Evolutionary conservation across 2,888 invertebrate species (phyloP).

Genomic region (Acanthococcus lagerstroemiae): DNA sequence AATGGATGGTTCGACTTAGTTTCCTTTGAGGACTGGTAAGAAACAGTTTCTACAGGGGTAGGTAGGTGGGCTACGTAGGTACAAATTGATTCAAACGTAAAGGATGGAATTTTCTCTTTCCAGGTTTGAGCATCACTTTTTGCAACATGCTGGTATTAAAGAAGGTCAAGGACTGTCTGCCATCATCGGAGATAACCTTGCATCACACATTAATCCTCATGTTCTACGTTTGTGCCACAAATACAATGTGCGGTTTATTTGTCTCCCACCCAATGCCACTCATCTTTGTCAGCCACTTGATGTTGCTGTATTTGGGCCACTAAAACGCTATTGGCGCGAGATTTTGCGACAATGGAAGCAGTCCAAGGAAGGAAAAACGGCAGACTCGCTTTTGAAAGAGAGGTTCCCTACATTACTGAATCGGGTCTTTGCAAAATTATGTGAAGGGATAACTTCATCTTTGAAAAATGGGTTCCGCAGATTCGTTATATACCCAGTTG

Average conservation of each 20-base stretch:
- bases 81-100: not conserved
- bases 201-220: not conserved
- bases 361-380: not conserved
- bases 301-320: conserved; percentile 1
- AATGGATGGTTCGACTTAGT: conserved; percentile 34
- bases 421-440: not conserved
- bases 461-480: not conserved
- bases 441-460: not conserved
- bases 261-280: conserved; percentile 1
- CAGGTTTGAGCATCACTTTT: not conserved
- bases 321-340: not conserved
- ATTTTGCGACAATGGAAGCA: conserved; percentile 1
- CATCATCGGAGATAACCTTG: not conserved
- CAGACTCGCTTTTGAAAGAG: not conserved
- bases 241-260: not conserved
- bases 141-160: not conserved
- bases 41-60: not conserved
- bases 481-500: not conserved
- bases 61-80: not conserved
- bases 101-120: not conserved
- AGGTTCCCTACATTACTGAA: not conserved
- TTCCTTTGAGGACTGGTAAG: conserved; percentile 1
- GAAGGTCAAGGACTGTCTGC: not conserved
- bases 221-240: not conserved
- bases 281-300: not conserved